Percentiles rank a stretch among this genome's conserved stretches.
phyloP scores from a whole-genome alignment of 1,140 invertebrate species.

The Hycleus cichorii region DNA sequence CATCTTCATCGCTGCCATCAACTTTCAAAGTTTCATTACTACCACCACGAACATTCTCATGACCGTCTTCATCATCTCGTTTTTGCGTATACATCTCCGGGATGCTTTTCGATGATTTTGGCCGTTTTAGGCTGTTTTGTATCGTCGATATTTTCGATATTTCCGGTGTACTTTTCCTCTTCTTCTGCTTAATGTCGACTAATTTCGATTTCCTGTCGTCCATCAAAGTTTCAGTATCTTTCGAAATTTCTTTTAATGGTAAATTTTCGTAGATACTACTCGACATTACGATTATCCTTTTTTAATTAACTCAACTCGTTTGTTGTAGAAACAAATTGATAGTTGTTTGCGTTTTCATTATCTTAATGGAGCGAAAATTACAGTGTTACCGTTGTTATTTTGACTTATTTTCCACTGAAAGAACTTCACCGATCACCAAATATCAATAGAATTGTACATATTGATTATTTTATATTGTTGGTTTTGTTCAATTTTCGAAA shows the following conservation, averaged over 20 bases:
- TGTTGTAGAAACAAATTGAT: not conserved
- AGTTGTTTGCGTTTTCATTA: slow-evolving; percentile 12
- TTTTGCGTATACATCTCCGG: slow-evolving; percentile 28
- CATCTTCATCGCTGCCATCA: slow-evolving; percentile 19
- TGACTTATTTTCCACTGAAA: too few relatives aligned
- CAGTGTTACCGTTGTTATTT: too few relatives aligned
- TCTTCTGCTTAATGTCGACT: slow-evolving; percentile 24
- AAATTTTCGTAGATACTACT: slow-evolving; percentile 31
- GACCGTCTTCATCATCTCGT: slow-evolving; percentile 7
- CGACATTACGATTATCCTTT: too few relatives aligned
- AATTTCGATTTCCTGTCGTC: slow-evolving; percentile 23
- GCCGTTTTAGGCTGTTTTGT: slow-evolving; percentile 11
- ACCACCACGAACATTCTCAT: not conserved
- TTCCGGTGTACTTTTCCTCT: slow-evolving; percentile 28
- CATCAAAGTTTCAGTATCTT: slow-evolving; percentile 10
- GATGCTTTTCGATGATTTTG: slow-evolving; percentile 26
- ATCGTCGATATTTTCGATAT: slow-evolving; percentile 17
- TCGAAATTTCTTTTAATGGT: slow-evolving; percentile 27
- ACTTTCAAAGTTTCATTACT: slow-evolving; percentile 27
- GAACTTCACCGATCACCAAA: too few relatives aligned
- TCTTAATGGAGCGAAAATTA: slow-evolving; percentile 7
- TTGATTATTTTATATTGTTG: too few relatives aligned
- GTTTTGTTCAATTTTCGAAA: not conserved
- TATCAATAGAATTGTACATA: too few relatives aligned
- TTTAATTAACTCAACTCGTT: too few relatives aligned